phyloP scores from a whole-genome alignment of 2,797 vertebrate genomes.

The Sebastiscus albofasciatus region DNA sequence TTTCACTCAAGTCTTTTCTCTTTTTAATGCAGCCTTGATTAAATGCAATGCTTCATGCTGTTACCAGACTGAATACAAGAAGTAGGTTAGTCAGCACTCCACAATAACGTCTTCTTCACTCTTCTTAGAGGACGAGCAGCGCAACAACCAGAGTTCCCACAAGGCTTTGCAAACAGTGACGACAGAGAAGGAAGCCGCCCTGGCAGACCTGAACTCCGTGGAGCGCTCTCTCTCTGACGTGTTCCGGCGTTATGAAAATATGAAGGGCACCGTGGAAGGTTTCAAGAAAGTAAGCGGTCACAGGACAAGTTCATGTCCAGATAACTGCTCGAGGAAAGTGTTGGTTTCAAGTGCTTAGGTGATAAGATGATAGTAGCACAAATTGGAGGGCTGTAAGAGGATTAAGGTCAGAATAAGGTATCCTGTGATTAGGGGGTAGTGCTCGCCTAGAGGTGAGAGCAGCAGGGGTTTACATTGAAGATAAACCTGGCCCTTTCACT shows the following conservation, averaged over 20 bases:
- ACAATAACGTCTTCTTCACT: background rate
- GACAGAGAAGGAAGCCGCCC: conserved; percentile 90
- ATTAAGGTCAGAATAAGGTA: conserved; percentile 25
- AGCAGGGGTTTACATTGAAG: conserved; percentile 1
- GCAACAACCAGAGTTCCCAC: conserved; percentile 87
- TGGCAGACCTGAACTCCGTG: conserved; percentile 94
- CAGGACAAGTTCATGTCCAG: background rate
- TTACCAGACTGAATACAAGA: background rate
- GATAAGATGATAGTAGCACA: background rate
- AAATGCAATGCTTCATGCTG: background rate
- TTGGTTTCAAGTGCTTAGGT: background rate
- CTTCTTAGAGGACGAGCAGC: conserved; percentile 92
- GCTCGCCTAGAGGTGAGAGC: background rate
- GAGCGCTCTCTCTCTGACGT: conserved; percentile 95
- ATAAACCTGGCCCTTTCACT: conserved; percentile 1
- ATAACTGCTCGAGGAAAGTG: background rate
- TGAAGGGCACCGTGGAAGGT: conserved; percentile 94
- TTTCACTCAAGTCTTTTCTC: background rate
- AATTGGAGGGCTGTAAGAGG: conserved; percentile 6
- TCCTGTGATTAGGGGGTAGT: conserved; percentile 25
- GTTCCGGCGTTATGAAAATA: conserved; percentile 95
- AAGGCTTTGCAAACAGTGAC: conserved; percentile 91
- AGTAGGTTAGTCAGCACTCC: background rate
- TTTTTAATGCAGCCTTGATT: background rate
- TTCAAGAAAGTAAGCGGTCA: conserved; percentile 91